Conservation (phyloP, 2,113 vertebrate genomes). For the Hippocampus mohnikei region DNA sequence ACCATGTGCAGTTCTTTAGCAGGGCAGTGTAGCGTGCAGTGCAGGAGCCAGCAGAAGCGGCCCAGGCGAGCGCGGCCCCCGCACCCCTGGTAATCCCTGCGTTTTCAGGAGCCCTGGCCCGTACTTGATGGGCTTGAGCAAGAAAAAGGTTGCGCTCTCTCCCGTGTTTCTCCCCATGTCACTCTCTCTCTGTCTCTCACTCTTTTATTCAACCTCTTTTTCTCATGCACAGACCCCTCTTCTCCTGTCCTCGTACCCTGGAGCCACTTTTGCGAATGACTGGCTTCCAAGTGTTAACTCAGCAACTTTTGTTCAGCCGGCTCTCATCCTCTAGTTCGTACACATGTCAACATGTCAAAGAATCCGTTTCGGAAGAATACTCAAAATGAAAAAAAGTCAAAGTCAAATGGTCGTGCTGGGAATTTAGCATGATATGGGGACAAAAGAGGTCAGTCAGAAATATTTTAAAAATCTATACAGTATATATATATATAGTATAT, state of each 20-base stretch:
- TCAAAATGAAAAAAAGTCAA: too few species aligned
- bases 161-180: conserved; percentile 46
- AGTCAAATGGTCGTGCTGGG: not conserved
- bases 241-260: conserved; percentile 57
- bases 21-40: conserved; percentile 79
- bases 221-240: conserved; percentile 37
- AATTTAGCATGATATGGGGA: not conserved
- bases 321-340: conserved; percentile 20
- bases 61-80: conserved; percentile 60
- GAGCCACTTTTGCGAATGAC: conserved; percentile 86
- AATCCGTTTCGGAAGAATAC: not conserved
- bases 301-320: conserved; percentile 70
- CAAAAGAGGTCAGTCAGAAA: too few species aligned
- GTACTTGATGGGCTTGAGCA: conserved; percentile 98
- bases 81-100: conserved; percentile 89
- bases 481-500: too few species aligned
- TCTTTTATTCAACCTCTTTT: conserved; percentile 58
- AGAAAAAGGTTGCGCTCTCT: conserved; percentile 87
- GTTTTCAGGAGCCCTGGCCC: conserved; percentile 98
- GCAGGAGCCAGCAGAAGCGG: conserved; percentile 81
- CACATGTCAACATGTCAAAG: not conserved
- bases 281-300: conserved; percentile 94
- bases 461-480: too few species aligned
- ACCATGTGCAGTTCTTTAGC: conserved; percentile 66
- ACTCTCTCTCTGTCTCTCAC: conserved; percentile 42